phyloP scores from a whole-genome alignment of 1,140 invertebrate species.

The Archivesica marissinica region DNA sequence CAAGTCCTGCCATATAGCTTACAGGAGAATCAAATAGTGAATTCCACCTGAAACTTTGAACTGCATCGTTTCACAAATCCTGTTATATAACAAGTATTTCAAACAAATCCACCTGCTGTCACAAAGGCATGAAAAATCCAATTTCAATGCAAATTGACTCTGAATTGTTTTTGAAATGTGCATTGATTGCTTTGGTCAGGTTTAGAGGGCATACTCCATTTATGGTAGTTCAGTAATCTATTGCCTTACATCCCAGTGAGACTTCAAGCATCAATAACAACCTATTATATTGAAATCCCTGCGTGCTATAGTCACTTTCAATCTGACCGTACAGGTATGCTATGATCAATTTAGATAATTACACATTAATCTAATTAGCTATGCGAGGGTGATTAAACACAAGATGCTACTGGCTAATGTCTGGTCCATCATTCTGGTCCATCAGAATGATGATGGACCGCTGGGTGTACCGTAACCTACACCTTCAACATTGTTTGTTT shows the following conservation, averaged over 20 bases:
- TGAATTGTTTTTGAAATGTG: constrained; percentile 16
- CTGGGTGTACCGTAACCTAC: too few relatives aligned
- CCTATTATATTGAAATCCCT: constrained; percentile 6
- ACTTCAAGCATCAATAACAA: not conserved
- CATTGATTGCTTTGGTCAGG: not conserved
- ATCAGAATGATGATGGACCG: too few relatives aligned
- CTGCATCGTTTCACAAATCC: too few relatives aligned
- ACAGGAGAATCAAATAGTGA: too few relatives aligned
- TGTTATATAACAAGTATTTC: too few relatives aligned
- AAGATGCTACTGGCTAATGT: constrained; percentile 6
- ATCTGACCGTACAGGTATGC: not conserved
- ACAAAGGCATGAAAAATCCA: too few relatives aligned
- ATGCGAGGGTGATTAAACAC: not conserved
- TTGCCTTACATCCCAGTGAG: not conserved
- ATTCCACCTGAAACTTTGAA: too few relatives aligned
- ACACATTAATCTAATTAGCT: not conserved
- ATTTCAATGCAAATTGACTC: not conserved
- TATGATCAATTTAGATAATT: constrained; percentile 28
- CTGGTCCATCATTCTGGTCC: too few relatives aligned
- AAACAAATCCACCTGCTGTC: too few relatives aligned
- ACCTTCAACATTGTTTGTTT: too few relatives aligned
- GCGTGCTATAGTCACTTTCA: not conserved
- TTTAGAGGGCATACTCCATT: not conserved
- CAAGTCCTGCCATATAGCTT: too few relatives aligned
- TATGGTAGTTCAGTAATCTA: not conserved